These are phyloP conservation scores for Peromyscus aztecus DNA, from an alignment of 2,797 vertebrate genomes.

Conservation along the genomic window DNA sequence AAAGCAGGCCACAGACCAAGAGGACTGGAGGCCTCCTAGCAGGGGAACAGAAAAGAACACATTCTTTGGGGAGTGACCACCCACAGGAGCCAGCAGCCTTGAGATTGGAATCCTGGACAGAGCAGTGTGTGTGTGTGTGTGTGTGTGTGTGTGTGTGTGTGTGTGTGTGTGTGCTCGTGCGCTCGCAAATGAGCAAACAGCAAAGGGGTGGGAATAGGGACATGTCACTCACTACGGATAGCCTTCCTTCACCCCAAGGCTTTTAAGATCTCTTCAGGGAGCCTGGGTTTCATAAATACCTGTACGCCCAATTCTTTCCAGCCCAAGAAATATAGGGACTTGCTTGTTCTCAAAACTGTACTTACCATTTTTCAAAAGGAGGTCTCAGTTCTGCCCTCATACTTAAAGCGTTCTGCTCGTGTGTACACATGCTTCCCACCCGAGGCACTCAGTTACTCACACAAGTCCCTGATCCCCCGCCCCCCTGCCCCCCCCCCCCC, in stretches of 20 bases:
- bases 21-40: neutral
- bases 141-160: neutral
- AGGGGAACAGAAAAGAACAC: conserved; percentile 52
- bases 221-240: neutral
- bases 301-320: conserved; percentile 13
- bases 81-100: conserved; percentile 69
- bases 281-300: conserved; percentile 56
- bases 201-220: neutral
- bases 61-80: conserved; percentile 79
- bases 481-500: no score
- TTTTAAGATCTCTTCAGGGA: conserved; percentile 15
- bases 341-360: conserved; percentile 37
- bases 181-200: fast-evolving
- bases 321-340: conserved; percentile 46
- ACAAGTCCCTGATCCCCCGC: conserved; percentile 70
- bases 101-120: conserved; percentile 67
- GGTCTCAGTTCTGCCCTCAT: neutral
- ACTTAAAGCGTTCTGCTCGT: neutral
- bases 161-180: neutral
- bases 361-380: conserved; percentile 38
- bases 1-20: conserved; percentile 9
- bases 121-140: neutral
- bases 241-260: neutral
- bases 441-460: conserved; percentile 9
- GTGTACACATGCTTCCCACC: neutral